Conservation (phyloP, 2,797 vertebrate species). For the Acanthurus leucopareius region DNA sequence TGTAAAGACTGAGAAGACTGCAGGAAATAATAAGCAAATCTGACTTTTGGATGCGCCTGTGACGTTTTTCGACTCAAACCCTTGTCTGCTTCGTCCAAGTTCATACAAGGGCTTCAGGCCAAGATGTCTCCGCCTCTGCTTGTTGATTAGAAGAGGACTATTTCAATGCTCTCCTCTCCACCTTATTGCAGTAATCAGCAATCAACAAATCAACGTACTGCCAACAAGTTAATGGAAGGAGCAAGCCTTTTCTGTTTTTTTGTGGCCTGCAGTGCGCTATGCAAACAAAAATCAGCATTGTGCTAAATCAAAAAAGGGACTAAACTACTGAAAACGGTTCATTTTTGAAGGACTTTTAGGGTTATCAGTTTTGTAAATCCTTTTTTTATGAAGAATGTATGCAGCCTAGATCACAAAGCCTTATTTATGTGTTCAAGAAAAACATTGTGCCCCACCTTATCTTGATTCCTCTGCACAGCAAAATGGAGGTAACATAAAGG, state of each 20-base stretch:
- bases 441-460: slow-evolving; percentile 77
- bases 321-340: slow-evolving; percentile 82
- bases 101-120: slow-evolving; percentile 52
- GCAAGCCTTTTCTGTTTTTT: slow-evolving; percentile 48
- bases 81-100: slow-evolving; percentile 48
- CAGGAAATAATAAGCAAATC: slow-evolving; percentile 55
- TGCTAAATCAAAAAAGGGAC: slow-evolving; percentile 63
- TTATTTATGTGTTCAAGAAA: slow-evolving; percentile 73
- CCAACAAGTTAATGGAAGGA: slow-evolving; percentile 61
- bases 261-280: slow-evolving; percentile 68
- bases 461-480: slow-evolving; percentile 81
- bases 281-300: slow-evolving; percentile 72
- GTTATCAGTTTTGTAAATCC: slow-evolving; percentile 67
- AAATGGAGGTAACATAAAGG: slow-evolving; percentile 59
- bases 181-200: slow-evolving; percentile 63
- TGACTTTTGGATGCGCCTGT: slow-evolving; percentile 45
- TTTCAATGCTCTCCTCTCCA: slow-evolving; percentile 50
- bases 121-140: slow-evolving; percentile 42
- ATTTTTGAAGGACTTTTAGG: slow-evolving; percentile 70
- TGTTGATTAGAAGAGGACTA: slow-evolving; percentile 62
- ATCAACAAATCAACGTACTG: slow-evolving; percentile 69
- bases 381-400: slow-evolving; percentile 81
- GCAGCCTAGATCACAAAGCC: slow-evolving; percentile 80
- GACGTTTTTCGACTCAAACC: slow-evolving; percentile 39
- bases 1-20: slow-evolving; percentile 78